Percentiles rank a stretch among this genome's conserved stretches.
Conservation (phyloP, 2,113 vertebrate species). For the Jacana jacana region DNA sequence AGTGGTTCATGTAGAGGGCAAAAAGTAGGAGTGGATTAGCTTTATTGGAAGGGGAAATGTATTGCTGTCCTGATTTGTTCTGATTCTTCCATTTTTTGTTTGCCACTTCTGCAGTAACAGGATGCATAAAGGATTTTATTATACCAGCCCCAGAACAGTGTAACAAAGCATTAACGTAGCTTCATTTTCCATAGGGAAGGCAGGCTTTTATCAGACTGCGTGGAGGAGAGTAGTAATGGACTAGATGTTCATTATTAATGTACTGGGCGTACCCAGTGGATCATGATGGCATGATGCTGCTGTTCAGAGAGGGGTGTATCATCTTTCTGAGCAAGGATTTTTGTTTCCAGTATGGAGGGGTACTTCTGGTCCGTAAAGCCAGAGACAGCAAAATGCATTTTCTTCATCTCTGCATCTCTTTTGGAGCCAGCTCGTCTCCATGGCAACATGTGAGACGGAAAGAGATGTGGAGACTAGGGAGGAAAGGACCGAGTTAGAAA, state of each 20-base stretch:
- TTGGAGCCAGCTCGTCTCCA: conserved; percentile 79
- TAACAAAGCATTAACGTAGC: neutral
- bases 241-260: conserved; percentile 47
- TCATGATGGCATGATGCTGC: neutral
- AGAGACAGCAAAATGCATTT: conserved; percentile 57
- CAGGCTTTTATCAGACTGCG: neutral
- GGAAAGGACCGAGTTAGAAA: conserved; percentile 63
- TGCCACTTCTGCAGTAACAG: neutral
- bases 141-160: neutral
- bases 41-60: neutral
- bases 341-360: neutral
- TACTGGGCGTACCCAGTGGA: neutral
- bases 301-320: neutral
- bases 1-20: neutral
- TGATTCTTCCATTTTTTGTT: neutral
- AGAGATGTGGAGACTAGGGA: conserved; percentile 68
- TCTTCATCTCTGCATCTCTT: conserved; percentile 67
- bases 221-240: conserved; percentile 8
- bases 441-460: conserved; percentile 84
- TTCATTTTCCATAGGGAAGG: neutral
- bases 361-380: neutral
- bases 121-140: neutral
- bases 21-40: neutral
- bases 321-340: neutral
- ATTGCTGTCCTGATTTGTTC: neutral